These are phyloP conservation scores for Bambusicola thoracicus DNA, from an alignment of 2,113 vertebrate genomes.

Conservation along the genomic window DNA sequence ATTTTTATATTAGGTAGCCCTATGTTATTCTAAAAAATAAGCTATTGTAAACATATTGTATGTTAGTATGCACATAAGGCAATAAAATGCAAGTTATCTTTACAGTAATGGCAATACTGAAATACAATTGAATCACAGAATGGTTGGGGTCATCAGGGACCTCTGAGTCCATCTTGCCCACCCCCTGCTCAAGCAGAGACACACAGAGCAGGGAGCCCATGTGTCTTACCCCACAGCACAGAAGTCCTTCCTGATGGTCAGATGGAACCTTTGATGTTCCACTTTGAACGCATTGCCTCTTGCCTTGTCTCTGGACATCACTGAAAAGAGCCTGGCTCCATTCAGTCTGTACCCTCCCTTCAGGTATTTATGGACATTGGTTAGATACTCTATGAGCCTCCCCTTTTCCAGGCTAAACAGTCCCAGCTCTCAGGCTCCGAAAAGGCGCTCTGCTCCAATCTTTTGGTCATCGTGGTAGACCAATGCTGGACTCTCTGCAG, in stretches of 20 bases:
- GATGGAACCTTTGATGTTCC: neutral
- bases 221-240: neutral
- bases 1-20: neutral
- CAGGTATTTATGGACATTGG: neutral
- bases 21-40: neutral
- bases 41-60: accelerated
- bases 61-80: neutral
- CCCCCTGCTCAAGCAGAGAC: neutral
- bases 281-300: neutral
- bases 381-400: neutral
- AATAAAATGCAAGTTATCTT: neutral
- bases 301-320: neutral
- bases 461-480: neutral
- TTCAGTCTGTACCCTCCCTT: neutral
- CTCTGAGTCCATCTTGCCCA: neutral
- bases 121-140: neutral
- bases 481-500: neutral
- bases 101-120: neutral
- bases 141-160: neutral
- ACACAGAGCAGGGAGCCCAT: neutral
- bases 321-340: neutral
- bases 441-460: neutral
- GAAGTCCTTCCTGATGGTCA: neutral
- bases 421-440: neutral
- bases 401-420: neutral